Conservation (phyloP, 2,797 vertebrate genomes). For the Lepus oiostolus region DNA sequence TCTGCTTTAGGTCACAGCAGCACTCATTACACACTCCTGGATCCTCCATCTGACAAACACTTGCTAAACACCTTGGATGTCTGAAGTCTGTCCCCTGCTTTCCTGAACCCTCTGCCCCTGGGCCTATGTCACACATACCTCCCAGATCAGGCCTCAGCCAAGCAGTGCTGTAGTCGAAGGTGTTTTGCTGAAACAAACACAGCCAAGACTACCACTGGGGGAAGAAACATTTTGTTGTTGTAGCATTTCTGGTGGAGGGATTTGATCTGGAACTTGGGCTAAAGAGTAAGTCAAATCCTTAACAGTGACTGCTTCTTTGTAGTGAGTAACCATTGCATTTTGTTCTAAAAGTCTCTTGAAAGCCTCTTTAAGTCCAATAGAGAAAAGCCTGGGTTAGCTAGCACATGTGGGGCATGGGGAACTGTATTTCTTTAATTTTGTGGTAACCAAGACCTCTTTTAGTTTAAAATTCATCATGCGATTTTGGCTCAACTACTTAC, state of each 20-base stretch:
- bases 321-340: not conserved
- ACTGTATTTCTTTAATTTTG: constrained; percentile 5
- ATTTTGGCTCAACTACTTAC: not conserved
- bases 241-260: not conserved
- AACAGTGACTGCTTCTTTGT: not conserved
- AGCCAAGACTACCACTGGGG: too few species aligned
- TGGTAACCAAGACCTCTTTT: not conserved
- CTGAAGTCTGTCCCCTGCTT: not conserved
- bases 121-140: not conserved
- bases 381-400: not conserved
- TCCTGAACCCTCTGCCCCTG: not conserved
- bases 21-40: not conserved
- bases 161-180: not conserved
- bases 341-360: not conserved
- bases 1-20: not conserved
- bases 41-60: not conserved
- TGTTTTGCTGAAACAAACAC: not conserved
- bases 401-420: not conserved
- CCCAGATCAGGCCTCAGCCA: not conserved
- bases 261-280: not conserved
- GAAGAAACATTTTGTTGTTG: too few species aligned
- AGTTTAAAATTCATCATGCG: not conserved
- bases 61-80: not conserved
- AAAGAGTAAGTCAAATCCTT: not conserved
- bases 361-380: not conserved